A percentile compares a stretch with the other conserved stretches of the same genome.
These are phyloP conservation scores for Invenusta paracnida DNA, from an alignment of 2,888 invertebrate genomes.

Conservation along the genomic window DNA sequence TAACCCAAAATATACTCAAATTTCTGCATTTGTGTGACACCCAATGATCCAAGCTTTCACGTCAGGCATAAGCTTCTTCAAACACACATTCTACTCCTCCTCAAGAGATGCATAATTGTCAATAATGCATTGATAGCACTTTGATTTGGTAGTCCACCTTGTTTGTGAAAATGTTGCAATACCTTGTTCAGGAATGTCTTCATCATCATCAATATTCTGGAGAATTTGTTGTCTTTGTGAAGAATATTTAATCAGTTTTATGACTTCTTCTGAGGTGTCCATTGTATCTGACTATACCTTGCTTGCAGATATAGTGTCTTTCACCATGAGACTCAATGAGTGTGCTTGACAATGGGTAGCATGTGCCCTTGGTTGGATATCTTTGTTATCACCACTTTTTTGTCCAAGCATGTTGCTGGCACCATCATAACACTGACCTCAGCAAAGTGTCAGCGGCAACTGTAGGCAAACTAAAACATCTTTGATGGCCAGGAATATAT, in stretches of 20 bases:
- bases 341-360: no score
- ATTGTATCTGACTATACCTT: not conserved
- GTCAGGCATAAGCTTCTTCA: not conserved
- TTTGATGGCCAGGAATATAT: no score
- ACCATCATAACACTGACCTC: no score
- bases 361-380: no score
- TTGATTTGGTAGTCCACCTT: constrained; percentile 4
- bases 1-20: constrained; percentile 14
- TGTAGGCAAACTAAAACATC: no score
- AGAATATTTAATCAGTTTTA: not conserved
- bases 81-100: constrained; percentile 9
- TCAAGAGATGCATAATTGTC: constrained; percentile 31
- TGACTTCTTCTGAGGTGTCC: not conserved
- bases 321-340: no score
- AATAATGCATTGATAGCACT: not conserved
- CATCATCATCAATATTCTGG: constrained; percentile 19
- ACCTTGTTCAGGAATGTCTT: constrained; percentile 1
- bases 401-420: no score
- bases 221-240: not conserved
- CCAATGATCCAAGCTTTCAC: constrained; percentile 7
- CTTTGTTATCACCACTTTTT: no score
- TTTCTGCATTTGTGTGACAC: constrained; percentile 28
- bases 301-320: not conserved
- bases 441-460: no score
- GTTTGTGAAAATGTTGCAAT: not conserved